Base-by-base conservation (phyloP, 2,888 invertebrate species). In the Bursaphelenchus okinawaensis region DNA sequence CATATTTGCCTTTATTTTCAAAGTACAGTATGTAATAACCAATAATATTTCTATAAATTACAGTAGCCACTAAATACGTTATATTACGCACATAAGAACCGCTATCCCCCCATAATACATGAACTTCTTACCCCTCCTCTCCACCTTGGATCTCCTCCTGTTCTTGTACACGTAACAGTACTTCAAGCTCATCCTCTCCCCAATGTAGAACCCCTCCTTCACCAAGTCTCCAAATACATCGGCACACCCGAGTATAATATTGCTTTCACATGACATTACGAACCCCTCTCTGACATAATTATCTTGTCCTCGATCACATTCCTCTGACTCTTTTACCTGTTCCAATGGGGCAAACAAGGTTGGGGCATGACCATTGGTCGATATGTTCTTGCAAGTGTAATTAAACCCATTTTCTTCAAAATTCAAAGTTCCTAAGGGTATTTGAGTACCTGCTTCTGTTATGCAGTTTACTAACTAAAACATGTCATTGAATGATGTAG, bases 391-490 rank as follows among this genome's bases (percentile, higher is more conserved):
- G 56, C 71, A 71, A 12, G 55, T 71, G 52, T 71, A 71, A 29
- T 65, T 62, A 16, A 70, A 31, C 16, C 70, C 68, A 16, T 73
- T 70, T 61, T 71, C 69, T 7, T 68, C n/a, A 31, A 75, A 79
- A 7, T 68, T 63, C 29, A 71, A 63, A 4, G 76, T 69, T 8
- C 77, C 77, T 26, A 79, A 68, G 16, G 76, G 73, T 4, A 79
- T 56, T 8, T 67, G 52, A 24, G 75, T 68, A 12, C 79, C 79
- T 9, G 61, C 54, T 24, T 71, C 73, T 0, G 78, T 79, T 0
- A 79, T 68, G 55, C 79, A 79, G 65, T 79, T 79, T 12, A 74
- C 29, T n/a, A 75, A 74, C 77, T 76, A 59, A 26, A 71, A 65
- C 20, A 20, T 60, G 54, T 16, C n/a, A 28, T 7, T 29, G 12